A percentile compares a stretch with the other conserved stretches of the same genome.
These are phyloP conservation scores for Tromatobia lineatoria DNA, from an alignment of 2,888 invertebrate species.

Conservation along the genomic window DNA sequence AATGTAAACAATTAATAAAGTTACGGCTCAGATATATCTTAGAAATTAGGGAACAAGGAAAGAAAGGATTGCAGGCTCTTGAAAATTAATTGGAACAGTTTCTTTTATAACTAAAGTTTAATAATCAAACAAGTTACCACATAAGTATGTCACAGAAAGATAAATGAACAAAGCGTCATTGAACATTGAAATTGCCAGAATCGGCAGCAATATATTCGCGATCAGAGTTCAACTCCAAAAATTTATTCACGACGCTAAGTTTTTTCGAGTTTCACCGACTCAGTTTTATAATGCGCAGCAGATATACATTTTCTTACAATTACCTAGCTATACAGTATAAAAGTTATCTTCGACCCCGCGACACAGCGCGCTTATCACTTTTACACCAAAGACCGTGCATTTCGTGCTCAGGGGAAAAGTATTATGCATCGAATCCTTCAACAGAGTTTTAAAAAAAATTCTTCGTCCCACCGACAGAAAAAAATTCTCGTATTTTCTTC, in stretches of 20 bases:
- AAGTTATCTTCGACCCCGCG: constrained; percentile 1
- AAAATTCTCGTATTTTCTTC: background rate
- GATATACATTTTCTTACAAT: constrained; percentile 32
- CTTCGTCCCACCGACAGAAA: background rate
- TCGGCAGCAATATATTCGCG: background rate
- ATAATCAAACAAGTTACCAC: constrained; percentile 27
- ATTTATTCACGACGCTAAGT: background rate
- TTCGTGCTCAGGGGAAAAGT: background rate
- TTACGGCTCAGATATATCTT: too few relatives aligned
- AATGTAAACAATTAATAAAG: too few relatives aligned
- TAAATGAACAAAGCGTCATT: constrained; percentile 23
- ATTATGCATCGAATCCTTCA: background rate
- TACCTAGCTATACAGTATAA: constrained; percentile 26
- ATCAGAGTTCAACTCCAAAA: constrained; percentile 43
- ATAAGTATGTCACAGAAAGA: constrained; percentile 18
- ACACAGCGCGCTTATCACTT: background rate
- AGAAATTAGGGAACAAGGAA: background rate
- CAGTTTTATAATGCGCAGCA: constrained; percentile 8
- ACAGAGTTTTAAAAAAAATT: background rate
- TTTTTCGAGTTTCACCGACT: background rate
- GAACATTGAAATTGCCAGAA: background rate
- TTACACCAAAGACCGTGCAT: background rate
- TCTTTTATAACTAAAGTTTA: constrained; percentile 17
- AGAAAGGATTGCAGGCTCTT: background rate
- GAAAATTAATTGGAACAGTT: background rate